phyloP scores from a whole-genome alignment of 2,888 invertebrate species.

The Dynastes tityus region DNA sequence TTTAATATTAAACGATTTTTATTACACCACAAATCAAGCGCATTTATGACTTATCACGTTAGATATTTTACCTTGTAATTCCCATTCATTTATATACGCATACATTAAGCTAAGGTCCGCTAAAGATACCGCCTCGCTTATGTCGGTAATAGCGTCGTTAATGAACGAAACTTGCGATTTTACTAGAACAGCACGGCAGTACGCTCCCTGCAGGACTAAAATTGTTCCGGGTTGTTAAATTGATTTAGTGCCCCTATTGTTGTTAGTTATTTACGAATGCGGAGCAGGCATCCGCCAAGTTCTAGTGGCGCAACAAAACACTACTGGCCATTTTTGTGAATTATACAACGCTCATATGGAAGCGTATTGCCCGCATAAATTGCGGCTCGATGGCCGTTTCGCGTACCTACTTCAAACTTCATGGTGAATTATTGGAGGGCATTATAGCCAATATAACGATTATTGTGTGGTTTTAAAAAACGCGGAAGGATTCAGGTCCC shows the following conservation, averaged over 20 bases:
- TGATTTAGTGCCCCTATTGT: slow-evolving; percentile 27
- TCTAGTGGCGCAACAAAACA: slow-evolving; percentile 10
- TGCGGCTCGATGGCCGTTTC: neutral
- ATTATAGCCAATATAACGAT: slow-evolving; percentile 3
- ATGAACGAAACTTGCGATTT: slow-evolving; percentile 18
- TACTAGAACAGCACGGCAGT: neutral
- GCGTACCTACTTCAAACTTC: slow-evolving; percentile 15
- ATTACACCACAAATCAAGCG: too few relatives aligned
- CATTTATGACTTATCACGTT: too few relatives aligned
- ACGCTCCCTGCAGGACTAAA: neutral
- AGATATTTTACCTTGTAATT: too few relatives aligned
- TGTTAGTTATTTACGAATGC: slow-evolving; percentile 31
- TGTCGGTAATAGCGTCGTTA: neutral
- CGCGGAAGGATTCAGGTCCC: neutral
- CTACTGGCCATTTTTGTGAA: slow-evolving; percentile 24
- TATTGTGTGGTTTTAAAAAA: neutral
- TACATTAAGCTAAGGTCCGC: neutral
- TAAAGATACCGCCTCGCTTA: neutral
- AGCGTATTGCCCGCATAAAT: slow-evolving; percentile 22
- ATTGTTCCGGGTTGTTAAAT: slow-evolving; percentile 37
- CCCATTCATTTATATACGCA: too few relatives aligned
- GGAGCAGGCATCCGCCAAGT: neutral
- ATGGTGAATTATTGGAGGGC: slow-evolving; percentile 10
- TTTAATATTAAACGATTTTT: too few relatives aligned
- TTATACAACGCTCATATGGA: slow-evolving; percentile 9